Evolutionary conservation across 2,113 vertebrate genomes (phyloP), one percentile per base, ranked within the genome.

Genomic region (Mastomys natalensis): DNA sequence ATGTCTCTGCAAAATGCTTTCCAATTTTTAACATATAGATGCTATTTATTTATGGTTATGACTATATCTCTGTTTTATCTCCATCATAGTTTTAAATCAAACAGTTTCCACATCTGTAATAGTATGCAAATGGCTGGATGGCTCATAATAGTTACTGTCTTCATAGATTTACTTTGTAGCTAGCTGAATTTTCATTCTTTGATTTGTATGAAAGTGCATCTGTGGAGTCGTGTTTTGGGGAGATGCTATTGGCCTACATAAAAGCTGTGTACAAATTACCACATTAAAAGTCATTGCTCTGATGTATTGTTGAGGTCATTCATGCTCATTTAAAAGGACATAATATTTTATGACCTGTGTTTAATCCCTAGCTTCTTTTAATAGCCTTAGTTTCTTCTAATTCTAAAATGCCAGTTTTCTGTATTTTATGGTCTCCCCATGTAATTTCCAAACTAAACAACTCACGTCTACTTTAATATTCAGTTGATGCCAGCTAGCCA

Each of bases 331-430:
- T 90, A 93, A 10, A 93, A 93, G 8, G 17, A 60, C 55, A 74
- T 80, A 96, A 66, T 84, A 94, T 73, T 85, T 93, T 89, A 66
- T 60, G 43, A 9, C n/a, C 22, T 91, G 22, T 1, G 81, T 34
- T 97, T 95, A 80, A 86, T 81, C 88, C 4, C 22, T 53, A 2
- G 15, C 12, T 93, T 88, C 29, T 24, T 37, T 88, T 80, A 70
- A 51, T 91, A 51, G 78, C 13, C 51, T 88, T 85, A n/a, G 21
- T 81, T n/a, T 58, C 70, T 90, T 86, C 72, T 82, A 72, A 86
- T 95, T 82, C 53, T 77, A 93, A 78, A 73, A 60, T 51, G 15
- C 37, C 80, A 90, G 43, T 40, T 80, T 91, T 91, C 82, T 93
- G 6, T 73, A 66, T 60, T 94, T 94, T 73, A 81, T 73, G 17